These are phyloP conservation scores for Corticium candelabrum DNA, from an alignment of 37 sponge, comb jelly and placozoan genomes.

Conservation along the genomic window DNA sequence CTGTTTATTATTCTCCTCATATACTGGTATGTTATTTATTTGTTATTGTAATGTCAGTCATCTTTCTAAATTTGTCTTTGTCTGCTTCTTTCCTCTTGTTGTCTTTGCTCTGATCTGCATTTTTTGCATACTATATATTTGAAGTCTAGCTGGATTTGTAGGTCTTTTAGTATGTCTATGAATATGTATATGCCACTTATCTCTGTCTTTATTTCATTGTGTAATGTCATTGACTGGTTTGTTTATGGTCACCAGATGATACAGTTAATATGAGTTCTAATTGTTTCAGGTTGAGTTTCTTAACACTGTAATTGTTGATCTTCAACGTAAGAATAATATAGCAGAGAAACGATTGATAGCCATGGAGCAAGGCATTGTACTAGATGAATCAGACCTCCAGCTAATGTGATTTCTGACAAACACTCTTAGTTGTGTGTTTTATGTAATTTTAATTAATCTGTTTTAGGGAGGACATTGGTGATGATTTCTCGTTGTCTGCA, in stretches of 20 bases:
- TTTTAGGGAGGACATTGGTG: conserved; percentile 8
- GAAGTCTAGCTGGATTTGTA: not conserved
- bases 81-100: too few species aligned
- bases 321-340: conserved; percentile 42
- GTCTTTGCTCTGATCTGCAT: not conserved
- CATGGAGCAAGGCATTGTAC: not conserved
- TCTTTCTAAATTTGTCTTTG: too few species aligned
- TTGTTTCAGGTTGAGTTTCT: conserved; percentile 69
- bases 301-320: conserved; percentile 64
- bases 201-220: too few species aligned
- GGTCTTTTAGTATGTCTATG: not conserved
- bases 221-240: too few species aligned
- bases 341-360: conserved; percentile 26
- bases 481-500: conserved; percentile 6
- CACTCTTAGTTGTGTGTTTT: not conserved
- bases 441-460: not conserved
- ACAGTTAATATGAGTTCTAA: too few species aligned
- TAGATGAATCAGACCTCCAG: not conserved
- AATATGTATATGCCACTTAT: too few species aligned
- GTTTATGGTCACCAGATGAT: too few species aligned
- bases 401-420: not conserved
- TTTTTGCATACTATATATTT: too few species aligned
- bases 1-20: too few species aligned
- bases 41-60: too few species aligned
- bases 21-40: too few species aligned